Percentiles rank a stretch among this genome's conserved stretches.
These are phyloP conservation scores for Caenorhabditis tropicalis DNA, from an alignment of 1,140 invertebrate species.

Conservation along the genomic window DNA sequence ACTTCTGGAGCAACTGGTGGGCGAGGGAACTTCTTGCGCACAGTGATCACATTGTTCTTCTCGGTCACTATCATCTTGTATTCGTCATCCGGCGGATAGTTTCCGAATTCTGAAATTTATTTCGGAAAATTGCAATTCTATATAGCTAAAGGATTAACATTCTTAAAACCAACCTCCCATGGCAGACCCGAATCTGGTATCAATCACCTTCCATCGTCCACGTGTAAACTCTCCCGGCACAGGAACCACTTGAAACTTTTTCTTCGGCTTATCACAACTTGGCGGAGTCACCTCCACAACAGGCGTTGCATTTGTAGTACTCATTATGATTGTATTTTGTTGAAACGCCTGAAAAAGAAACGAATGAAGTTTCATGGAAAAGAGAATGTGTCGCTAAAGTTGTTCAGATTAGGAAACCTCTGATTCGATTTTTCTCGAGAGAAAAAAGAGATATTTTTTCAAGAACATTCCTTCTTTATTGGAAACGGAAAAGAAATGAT, in stretches of 20 bases:
- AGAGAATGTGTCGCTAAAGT: no score
- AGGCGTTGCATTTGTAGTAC: not conserved
- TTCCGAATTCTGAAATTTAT: slow-evolving; percentile 31
- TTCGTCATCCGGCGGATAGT: slow-evolving; percentile 25
- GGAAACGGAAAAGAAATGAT: not conserved
- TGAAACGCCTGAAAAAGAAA: slow-evolving; percentile 2
- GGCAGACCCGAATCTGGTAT: slow-evolving; percentile 21
- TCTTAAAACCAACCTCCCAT: slow-evolving; percentile 10
- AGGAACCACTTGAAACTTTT: slow-evolving; percentile 64
- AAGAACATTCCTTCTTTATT: no score
- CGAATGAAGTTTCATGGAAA: not conserved
- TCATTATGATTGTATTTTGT: slow-evolving; percentile 13
- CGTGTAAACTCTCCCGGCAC: slow-evolving; percentile 66
- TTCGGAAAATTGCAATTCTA: no score
- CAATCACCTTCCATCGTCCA: slow-evolving; percentile 62
- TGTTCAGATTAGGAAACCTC: no score
- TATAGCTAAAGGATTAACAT: no score
- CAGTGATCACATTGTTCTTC: slow-evolving; percentile 27
- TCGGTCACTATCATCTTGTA: not conserved
- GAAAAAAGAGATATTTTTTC: no score
- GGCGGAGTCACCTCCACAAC: not conserved
- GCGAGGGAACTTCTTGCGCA: not conserved
- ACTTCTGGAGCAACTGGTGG: not conserved
- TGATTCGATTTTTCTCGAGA: no score
- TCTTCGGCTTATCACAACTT: slow-evolving; percentile 1